Evolutionary conservation across 1,140 invertebrate genomes (phyloP).

Genomic region (Cydia fagiglandana): DNA sequence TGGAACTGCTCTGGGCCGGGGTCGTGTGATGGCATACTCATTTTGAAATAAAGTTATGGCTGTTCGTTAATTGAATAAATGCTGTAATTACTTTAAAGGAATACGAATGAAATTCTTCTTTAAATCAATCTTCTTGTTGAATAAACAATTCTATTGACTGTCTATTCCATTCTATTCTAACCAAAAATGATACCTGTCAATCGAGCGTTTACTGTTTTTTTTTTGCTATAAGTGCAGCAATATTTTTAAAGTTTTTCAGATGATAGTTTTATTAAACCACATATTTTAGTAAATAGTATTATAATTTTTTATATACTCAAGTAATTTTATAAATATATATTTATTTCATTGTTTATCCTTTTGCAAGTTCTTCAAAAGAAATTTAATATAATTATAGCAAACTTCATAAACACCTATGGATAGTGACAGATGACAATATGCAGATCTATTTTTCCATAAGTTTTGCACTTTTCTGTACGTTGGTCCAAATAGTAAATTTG

Average conservation of each 20-base stretch:
- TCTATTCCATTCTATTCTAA: no score
- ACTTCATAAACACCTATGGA: no score
- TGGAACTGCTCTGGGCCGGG: slow-evolving; percentile 75
- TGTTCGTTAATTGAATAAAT: background rate
- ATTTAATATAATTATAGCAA: no score
- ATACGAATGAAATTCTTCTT: background rate
- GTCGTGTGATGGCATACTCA: slow-evolving; percentile 66
- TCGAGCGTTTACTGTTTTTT: background rate
- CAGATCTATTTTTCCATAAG: background rate
- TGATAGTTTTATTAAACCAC: no score
- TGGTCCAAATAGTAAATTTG: background rate
- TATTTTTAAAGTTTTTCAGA: no score
- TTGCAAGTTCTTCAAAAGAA: no score
- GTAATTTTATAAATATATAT: no score
- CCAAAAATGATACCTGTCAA: background rate
- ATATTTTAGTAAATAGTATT: no score
- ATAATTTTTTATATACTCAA: no score
- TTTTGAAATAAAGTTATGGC: slow-evolving; percentile 36
- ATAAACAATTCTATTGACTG: background rate
- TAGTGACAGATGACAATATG: background rate
- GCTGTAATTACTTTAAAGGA: background rate
- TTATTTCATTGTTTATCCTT: no score
- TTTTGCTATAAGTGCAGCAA: background rate
- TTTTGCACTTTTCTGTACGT: background rate
- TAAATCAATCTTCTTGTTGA: background rate